These are phyloP conservation scores for Taxidea taxus DNA, from an alignment of 2,113 vertebrate genomes.

Conservation along the genomic window DNA sequence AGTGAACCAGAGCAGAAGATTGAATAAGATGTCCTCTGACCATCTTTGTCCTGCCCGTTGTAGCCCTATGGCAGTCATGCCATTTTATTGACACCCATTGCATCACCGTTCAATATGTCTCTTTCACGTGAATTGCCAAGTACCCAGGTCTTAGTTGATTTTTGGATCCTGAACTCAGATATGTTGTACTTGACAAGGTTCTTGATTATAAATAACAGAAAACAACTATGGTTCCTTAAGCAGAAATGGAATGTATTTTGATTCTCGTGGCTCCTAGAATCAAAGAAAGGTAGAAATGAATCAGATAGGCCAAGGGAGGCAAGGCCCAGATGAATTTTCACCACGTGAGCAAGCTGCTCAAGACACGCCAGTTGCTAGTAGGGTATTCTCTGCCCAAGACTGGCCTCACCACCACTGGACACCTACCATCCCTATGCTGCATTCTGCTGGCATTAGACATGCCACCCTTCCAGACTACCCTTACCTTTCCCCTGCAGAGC, in stretches of 20 bases:
- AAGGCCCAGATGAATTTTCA: background rate
- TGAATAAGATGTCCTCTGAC: background rate
- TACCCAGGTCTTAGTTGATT: background rate
- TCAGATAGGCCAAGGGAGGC: background rate
- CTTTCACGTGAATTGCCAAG: background rate
- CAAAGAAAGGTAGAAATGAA: background rate
- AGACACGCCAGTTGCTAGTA: rapidly evolving
- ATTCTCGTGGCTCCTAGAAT: background rate
- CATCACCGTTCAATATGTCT: background rate
- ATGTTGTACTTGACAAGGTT: background rate
- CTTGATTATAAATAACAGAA: background rate
- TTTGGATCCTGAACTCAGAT: background rate
- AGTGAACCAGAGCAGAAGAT: background rate
- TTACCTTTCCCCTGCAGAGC: background rate
- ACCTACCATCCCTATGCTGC: background rate
- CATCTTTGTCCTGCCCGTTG: background rate
- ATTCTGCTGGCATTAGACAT: background rate
- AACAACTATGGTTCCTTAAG: background rate
- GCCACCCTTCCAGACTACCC: background rate
- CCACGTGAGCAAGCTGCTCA: background rate
- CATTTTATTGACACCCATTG: background rate
- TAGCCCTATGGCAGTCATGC: background rate
- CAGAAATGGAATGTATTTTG: background rate
- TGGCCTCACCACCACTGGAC: background rate
- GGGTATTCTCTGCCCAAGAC: background rate